Base-by-base conservation (phyloP, 2,797 vertebrate genomes). In the Vespertilio murinus region DNA sequence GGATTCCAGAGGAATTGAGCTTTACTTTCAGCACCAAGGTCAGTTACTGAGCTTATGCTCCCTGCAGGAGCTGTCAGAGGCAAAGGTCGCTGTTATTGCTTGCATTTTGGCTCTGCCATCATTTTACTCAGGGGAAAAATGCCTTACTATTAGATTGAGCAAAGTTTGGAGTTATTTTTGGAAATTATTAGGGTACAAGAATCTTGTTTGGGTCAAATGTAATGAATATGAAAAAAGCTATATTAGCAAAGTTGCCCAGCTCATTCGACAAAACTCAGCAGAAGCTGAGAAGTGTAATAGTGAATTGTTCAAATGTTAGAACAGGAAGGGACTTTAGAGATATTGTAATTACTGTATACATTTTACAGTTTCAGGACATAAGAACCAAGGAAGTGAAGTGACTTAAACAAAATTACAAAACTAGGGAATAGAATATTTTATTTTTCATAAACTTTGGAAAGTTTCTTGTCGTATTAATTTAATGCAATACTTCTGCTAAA, bases 21-120 rank as follows among this genome's bases (percentile, higher is more conserved):
- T 67, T 45, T 40, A 25, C 30, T n/a, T 92, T 95, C 92, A 96
- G 93, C 40, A 96, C 91, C 70, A 80, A n/a, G 93, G 81, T 20
- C 91, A 95, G 91, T 69, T 75, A 13, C 83, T 0, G 4, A 64
- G 17, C 8, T 30, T 20, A 1, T 0, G 0, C 1, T 49, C 5
- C 8, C 14, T 1, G 0, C 47, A 13, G 28, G 5, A 42, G 22
- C 38, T 74, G 5, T n/a, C 7, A 22, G 35, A 81, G 47, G 47
- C 56, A 28, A 40, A 65, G 11, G 1, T 40, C 77, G 35, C 35
- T 80, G 16, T 78, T 33, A 30, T 0, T 38, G 16, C 28, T 93
- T 78, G 38, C 64, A 33, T 49, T 92, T 91, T 49, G 49, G 16
- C 25, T 81, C 23, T 78, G 25, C 12, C 4, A 12, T 35, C 16